Conservation (phyloP, 2,888 invertebrate species). For the Incurvaria masculella region DNA sequence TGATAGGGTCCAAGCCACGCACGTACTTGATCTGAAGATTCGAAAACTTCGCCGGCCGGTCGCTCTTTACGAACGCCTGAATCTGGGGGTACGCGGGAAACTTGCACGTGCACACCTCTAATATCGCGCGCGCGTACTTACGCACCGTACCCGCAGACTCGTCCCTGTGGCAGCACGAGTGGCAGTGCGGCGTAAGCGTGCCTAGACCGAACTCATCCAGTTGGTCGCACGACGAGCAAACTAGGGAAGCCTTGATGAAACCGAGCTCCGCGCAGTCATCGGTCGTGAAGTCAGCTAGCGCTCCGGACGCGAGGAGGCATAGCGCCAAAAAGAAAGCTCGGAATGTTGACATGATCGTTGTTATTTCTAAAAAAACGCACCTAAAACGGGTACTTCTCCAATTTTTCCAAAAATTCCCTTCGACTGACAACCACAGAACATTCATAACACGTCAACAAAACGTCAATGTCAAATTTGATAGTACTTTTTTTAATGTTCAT, state of each 20-base stretch:
- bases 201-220: slow-evolving; percentile 72
- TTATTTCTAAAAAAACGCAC: no score
- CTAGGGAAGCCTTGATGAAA: slow-evolving; percentile 78
- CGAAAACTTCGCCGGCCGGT: slow-evolving; percentile 83
- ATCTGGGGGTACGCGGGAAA: slow-evolving; percentile 98
- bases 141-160: slow-evolving; percentile 62
- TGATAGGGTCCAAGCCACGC: slow-evolving; percentile 90
- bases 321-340: no score
- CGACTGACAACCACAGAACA: no score
- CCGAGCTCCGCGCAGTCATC: slow-evolving; percentile 86
- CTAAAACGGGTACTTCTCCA: no score
- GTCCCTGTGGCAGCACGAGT: slow-evolving; percentile 78
- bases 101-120: slow-evolving; percentile 98
- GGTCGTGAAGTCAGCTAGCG: slow-evolving; percentile 59
- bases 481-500: no score
- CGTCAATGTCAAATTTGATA: no score
- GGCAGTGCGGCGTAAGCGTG: slow-evolving; percentile 66
- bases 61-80: slow-evolving; percentile 96
- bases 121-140: slow-evolving; percentile 85
- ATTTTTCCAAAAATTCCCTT: no score
- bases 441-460: no score
- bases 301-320: neutral
- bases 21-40: slow-evolving; percentile 92
- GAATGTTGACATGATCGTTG: no score
- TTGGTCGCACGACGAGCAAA: slow-evolving; percentile 88